Base-by-base conservation (phyloP, 2,888 invertebrate species). In the Leptinotarsa peninsularis region DNA sequence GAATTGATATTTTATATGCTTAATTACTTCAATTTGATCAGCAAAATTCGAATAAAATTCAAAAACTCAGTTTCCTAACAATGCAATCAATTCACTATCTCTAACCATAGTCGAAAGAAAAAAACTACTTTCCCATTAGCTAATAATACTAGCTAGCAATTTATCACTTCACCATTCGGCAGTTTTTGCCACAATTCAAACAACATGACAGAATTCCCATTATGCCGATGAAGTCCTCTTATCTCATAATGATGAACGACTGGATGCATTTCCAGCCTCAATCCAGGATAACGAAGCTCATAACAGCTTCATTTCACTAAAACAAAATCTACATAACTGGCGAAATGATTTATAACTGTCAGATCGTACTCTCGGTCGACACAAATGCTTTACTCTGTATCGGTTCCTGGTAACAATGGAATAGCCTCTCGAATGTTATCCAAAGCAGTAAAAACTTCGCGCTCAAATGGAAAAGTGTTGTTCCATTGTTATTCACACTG, bases 401-500 rank as follows among this genome's bases (percentile, higher is more conserved):
- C 27, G 43, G 43, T 43, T 43, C 10, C 7, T 4, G 10, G 10
- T 10, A 27, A 63, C 63, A 63, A 63, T 63, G 63, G 33, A 63
- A 43, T 63, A 43, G 63, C 43, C 63, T 33, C 63, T 33, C 43
- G 33, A n/a, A 13, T 63, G 63, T 63, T 43, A 63, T 23, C 15
- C 33, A n/a, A 27, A 63, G 63, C 63, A 43, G n/a, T 63, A 43
- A 63, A 63, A 63, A 63, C 52, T 63, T 43, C 43, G 33, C n/a
- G 33, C 63, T 33, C 63, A 63, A 63, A 63, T 63, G 63, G 63
- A 63, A 27, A 63, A 63, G 63, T 63, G 63, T 63, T 63, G 63
- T 63, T 63, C 63, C 63, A 63, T 63, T 63, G 63, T 63, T 63
- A 63, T 63, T 63, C 63, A 63, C 33, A 33, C 63, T 63, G 63